Percentiles rank a stretch among this genome's conserved stretches.
Conservation (phyloP, 2,797 vertebrate species). For the Rachycentron canadum region DNA sequence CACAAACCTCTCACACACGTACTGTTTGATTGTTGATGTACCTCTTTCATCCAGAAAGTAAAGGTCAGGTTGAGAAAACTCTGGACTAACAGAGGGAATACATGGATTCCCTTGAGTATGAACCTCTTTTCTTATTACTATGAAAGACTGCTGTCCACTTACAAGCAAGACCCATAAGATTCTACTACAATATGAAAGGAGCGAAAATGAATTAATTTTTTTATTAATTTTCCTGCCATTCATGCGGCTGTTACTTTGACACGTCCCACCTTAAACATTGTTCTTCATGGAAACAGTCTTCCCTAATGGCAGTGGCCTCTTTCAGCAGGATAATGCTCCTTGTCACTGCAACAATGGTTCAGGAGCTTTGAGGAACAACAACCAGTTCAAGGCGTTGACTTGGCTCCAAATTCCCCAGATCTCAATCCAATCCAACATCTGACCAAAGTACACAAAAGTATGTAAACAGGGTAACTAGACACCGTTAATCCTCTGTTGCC, state of each 20-base stretch:
- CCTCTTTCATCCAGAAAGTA: background rate
- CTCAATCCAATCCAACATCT: background rate
- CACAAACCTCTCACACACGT: background rate
- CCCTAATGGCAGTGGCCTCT: no score
- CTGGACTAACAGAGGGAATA: conserved; percentile 10
- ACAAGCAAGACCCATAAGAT: conserved; percentile 7
- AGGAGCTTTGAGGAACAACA: background rate
- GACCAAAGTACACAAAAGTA: background rate
- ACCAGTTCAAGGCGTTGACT: background rate
- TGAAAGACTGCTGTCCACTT: conserved; percentile 33
- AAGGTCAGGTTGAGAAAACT: conserved; percentile 28
- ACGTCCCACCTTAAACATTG: no score
- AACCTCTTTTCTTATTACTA: conserved; percentile 26
- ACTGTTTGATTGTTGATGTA: conserved; percentile 12
- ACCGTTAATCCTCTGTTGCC: background rate
- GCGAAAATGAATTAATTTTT: conserved; percentile 31
- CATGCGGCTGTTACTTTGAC: no score
- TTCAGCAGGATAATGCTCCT: no score
- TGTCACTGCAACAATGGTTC: background rate
- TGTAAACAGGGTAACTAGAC: background rate
- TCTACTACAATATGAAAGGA: conserved; percentile 21
- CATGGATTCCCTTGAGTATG: background rate
- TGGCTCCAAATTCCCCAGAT: background rate
- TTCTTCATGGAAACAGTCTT: no score
- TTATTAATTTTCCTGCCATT: no score